Evolutionary conservation across 2,113 vertebrate species (phyloP), one percentile per base, ranked within the genome.

Genomic region (Actenoides hombroni): DNA sequence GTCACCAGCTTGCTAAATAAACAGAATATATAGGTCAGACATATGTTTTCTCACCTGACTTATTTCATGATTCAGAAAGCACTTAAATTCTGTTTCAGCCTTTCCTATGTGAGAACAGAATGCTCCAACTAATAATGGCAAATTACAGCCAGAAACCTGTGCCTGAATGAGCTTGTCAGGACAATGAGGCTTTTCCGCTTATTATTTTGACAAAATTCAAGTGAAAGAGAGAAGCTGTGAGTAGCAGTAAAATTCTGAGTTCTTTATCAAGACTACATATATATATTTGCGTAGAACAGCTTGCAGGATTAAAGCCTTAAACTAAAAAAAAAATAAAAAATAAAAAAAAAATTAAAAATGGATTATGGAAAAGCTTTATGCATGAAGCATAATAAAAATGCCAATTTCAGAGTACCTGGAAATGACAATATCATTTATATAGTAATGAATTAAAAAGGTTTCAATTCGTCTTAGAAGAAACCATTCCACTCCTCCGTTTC

Each of bases 171-270:
- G 29, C 77, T 73, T 86, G 79, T 96, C 83, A 90, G 81, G 37
- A 78, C 87, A 94, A 90, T 54, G 44, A 94, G 70, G 40, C 2
- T 95, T 95, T 95, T 86, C 64, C 0, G 7, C 85, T 96, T 94
- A 59, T 87, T 96, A 90, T 94, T 97, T 97, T 90, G 57, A 79
- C 77, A 96, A 89, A 96, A 97, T 90, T 88, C 75, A 61, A 85
- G 33, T 81, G 75, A 94, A 97, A 96, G 33, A 86, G 54, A 86
- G 44, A 96, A 71, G 67, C 28, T 86, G 23, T 56, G 84, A 92
- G 46, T 67, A 95, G 57, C 53, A 80, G 46, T 19, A n/a, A 96
- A 90, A 92, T 90, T 71, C 59, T 61, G 23, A 46, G 33, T 64
- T 9, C 9, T 85, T 79, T 85, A 31, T 61, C 51, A 85, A n/a